phyloP scores from a whole-genome alignment of 1,140 invertebrate species.

The Drosophila rhopaloa region DNA sequence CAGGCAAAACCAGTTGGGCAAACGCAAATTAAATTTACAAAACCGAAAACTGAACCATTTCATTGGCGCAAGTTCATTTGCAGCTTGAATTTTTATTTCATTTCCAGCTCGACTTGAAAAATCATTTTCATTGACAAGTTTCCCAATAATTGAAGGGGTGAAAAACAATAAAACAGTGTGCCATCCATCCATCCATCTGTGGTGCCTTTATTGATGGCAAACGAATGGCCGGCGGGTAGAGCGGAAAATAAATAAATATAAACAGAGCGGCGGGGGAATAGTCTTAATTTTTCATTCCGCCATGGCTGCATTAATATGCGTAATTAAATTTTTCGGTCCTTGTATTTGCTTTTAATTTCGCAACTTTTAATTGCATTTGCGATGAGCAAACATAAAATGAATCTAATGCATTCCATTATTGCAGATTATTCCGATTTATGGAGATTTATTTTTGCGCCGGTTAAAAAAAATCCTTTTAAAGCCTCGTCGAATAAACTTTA shows the following conservation, averaged over 20 bases:
- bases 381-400: conserved; percentile 22
- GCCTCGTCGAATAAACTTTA: conserved; percentile 7
- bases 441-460: background rate
- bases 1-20: conserved; percentile 26
- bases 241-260: conserved; percentile 42
- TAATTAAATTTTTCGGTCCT: conserved; percentile 57
- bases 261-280: conserved; percentile 23
- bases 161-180: conserved; percentile 32
- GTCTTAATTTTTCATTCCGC: conserved; percentile 38
- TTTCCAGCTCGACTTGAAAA: conserved; percentile 35
- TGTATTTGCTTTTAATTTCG: conserved; percentile 68
- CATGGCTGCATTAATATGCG: conserved; percentile 33
- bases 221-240: conserved; percentile 15
- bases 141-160: conserved; percentile 29
- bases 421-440: conserved; percentile 29
- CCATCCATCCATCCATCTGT: conserved; percentile 39
- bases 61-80: conserved; percentile 44
- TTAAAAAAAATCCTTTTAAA: conserved; percentile 4
- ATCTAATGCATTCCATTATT: conserved; percentile 41
- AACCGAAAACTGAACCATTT: conserved; percentile 24
- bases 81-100: conserved; percentile 41
- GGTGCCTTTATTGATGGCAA: conserved; percentile 46
- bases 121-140: conserved; percentile 50
- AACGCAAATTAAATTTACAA: conserved; percentile 71
- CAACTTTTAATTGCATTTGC: conserved; percentile 69